These are phyloP conservation scores for Anisognathus igniventris DNA, from an alignment of 2,797 vertebrate species.

Conservation along the genomic window DNA sequence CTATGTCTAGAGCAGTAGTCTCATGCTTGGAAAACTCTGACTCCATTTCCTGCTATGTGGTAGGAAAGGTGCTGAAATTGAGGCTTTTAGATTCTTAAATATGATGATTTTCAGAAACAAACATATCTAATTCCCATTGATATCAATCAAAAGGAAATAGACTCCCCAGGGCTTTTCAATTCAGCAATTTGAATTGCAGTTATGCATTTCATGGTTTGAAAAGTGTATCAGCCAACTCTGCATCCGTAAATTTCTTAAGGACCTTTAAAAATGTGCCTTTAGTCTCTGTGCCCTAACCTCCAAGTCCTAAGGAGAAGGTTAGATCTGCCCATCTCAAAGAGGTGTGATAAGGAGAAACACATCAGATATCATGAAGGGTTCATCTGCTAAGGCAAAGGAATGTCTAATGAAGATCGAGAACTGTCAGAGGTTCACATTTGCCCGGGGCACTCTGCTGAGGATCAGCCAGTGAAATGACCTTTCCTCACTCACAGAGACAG, in stretches of 20 bases:
- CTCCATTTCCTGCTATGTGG: background rate
- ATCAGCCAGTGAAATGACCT: background rate
- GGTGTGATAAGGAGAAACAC: background rate
- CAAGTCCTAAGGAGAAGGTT: background rate
- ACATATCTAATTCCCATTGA: conserved; percentile 17
- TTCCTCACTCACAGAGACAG: background rate
- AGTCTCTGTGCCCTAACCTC: background rate
- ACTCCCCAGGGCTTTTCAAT: background rate
- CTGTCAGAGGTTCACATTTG: background rate
- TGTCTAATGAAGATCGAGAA: background rate
- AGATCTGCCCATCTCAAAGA: background rate
- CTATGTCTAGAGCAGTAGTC: background rate
- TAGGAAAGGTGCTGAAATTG: background rate
- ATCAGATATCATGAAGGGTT: background rate
- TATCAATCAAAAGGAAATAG: conserved; percentile 28
- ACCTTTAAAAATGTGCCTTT: background rate
- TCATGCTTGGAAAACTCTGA: background rate
- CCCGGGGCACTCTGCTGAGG: background rate
- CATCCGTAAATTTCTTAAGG: background rate
- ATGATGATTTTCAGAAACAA: conserved; percentile 15
- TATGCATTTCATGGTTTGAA: background rate
- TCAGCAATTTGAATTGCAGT: background rate
- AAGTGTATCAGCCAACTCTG: background rate
- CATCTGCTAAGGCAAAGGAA: background rate
- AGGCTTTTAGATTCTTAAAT: background rate